Conservation (phyloP, 2,888 invertebrate genomes). For the Opisthograptis luteolata region DNA sequence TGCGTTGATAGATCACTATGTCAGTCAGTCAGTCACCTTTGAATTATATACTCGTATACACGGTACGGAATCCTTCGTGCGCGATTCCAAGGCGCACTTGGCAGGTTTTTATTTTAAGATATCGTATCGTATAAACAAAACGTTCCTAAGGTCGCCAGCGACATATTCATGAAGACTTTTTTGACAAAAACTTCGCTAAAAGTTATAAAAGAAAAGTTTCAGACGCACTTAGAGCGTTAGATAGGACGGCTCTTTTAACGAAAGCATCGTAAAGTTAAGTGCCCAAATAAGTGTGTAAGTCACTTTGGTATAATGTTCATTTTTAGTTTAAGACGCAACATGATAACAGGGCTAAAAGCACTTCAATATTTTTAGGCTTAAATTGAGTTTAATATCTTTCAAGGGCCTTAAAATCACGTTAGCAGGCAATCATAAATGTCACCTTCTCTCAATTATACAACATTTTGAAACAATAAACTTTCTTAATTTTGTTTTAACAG, state of each 20-base stretch:
- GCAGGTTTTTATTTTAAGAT: background rate
- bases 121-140: constrained; percentile 12
- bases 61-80: too few relatives aligned
- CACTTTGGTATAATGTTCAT: constrained; percentile 8
- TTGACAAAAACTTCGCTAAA: constrained; percentile 26
- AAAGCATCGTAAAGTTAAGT: constrained; percentile 19
- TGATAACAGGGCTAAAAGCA: background rate
- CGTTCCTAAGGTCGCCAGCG: constrained; percentile 11
- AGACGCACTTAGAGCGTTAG: constrained; percentile 23
- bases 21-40: too few relatives aligned
- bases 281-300: constrained; percentile 15
- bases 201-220: constrained; percentile 34
- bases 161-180: constrained; percentile 34
- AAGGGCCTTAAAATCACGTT: too few relatives aligned
- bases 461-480: too few relatives aligned
- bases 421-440: too few relatives aligned
- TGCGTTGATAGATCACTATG: too few relatives aligned
- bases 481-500: too few relatives aligned
- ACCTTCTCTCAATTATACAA: too few relatives aligned
- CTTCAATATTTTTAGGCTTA: background rate
- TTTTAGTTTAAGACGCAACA: background rate
- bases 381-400: too few relatives aligned
- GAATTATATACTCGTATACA: background rate
- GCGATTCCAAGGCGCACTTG: too few relatives aligned
- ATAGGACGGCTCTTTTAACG: constrained; percentile 15